These are phyloP conservation scores for Heliconius melpomene DNA, from an alignment of 1,140 invertebrate genomes.

Conservation along the genomic window DNA sequence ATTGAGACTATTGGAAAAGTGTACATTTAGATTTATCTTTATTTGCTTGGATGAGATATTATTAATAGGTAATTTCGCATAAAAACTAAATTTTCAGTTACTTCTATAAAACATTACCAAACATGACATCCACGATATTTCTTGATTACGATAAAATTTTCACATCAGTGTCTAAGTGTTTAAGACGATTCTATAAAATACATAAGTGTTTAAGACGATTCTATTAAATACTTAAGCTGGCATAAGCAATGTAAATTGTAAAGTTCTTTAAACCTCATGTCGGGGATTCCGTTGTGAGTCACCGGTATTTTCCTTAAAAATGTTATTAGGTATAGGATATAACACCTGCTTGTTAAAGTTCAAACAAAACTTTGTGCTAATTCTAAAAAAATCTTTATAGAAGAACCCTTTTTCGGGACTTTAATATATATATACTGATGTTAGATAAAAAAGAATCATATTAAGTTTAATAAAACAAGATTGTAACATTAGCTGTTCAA, in stretches of 20 bases:
- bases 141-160: background rate
- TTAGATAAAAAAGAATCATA: too few species aligned
- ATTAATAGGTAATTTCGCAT: too few species aligned
- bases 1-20: background rate
- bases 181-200: background rate
- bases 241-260: background rate
- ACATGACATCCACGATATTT: background rate
- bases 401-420: background rate
- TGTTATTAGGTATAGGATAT: background rate
- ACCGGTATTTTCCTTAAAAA: background rate
- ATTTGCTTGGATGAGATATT: too few species aligned
- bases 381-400: background rate
- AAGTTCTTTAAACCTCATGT: background rate
- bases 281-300: background rate
- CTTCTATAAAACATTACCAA: too few species aligned
- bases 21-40: background rate
- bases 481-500: too few species aligned
- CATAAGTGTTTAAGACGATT: background rate
- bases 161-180: background rate
- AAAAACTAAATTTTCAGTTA: too few species aligned
- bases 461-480: too few species aligned
- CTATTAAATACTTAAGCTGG: background rate
- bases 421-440: too few species aligned
- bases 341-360: constrained; percentile 8
- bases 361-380: background rate